phyloP scores from a whole-genome alignment of 2,797 vertebrate species.

The Pantherophis vulpinus region DNA sequence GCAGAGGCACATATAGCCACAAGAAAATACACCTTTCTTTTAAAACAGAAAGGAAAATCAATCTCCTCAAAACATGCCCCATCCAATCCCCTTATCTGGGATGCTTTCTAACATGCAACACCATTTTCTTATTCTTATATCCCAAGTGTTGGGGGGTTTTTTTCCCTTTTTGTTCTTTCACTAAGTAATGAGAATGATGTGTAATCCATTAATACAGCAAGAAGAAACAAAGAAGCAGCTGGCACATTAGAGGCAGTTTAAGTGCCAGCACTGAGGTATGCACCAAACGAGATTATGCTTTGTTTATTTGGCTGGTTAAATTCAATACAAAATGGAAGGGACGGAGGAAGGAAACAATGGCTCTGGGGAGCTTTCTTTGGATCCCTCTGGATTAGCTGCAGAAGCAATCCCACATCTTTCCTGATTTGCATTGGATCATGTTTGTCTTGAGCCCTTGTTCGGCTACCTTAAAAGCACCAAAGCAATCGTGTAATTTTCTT shows the following conservation, averaged over 20 bases:
- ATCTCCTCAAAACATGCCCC: slow-evolving; percentile 19
- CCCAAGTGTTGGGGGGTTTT: slow-evolving; percentile 21
- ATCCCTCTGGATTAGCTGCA: slow-evolving; percentile 32
- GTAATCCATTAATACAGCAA: slow-evolving; percentile 65
- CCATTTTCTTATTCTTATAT: slow-evolving; percentile 18
- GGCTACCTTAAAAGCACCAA: slow-evolving; percentile 25
- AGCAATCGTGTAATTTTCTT: background rate
- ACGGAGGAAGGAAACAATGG: slow-evolving; percentile 40
- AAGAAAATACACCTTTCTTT: slow-evolving; percentile 33
- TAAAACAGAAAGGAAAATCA: slow-evolving; percentile 37
- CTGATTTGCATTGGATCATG: background rate
- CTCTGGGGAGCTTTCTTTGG: slow-evolving; percentile 31
- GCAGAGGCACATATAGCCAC: background rate
- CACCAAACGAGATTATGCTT: slow-evolving; percentile 67
- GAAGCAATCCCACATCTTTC: slow-evolving; percentile 33
- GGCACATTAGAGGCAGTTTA: slow-evolving; percentile 63
- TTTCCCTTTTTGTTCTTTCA: slow-evolving; percentile 38
- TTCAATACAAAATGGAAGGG: slow-evolving; percentile 53
- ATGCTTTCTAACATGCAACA: slow-evolving; percentile 36
- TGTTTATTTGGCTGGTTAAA: slow-evolving; percentile 66
- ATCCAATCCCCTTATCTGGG: slow-evolving; percentile 17
- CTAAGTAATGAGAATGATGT: slow-evolving; percentile 57
- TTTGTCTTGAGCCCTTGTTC: slow-evolving; percentile 10
- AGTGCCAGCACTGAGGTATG: slow-evolving; percentile 67
- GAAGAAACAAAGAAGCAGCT: slow-evolving; percentile 65